Evolutionary conservation across 2,888 invertebrate genomes (phyloP).

Genomic region (Drosophila yooni): DNA sequence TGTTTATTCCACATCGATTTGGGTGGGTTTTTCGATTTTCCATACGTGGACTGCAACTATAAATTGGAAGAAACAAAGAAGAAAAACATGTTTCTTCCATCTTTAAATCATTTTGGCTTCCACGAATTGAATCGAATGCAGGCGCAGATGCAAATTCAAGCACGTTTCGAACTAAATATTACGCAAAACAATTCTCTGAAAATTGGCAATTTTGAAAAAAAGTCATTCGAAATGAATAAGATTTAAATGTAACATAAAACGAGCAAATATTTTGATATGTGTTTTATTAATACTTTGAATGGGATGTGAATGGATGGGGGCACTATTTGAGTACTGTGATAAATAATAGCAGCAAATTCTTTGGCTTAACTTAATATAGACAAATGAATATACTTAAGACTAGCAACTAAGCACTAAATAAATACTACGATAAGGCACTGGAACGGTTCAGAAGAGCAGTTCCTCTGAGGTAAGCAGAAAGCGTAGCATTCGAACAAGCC

Average conservation of each 20-base stretch:
- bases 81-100: constrained; percentile 21
- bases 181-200: constrained; percentile 42
- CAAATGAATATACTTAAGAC: constrained; percentile 16
- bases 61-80: constrained; percentile 10
- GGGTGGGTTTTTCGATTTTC: constrained; percentile 9
- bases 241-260: constrained; percentile 37
- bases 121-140: constrained; percentile 16
- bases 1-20: constrained; percentile 46
- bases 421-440: constrained; percentile 32
- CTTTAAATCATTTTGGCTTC: constrained; percentile 34
- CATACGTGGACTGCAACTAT: constrained; percentile 18
- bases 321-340: constrained; percentile 21
- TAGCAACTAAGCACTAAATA: constrained; percentile 11
- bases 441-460: constrained; percentile 2
- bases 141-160: constrained; percentile 46
- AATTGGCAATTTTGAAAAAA: constrained; percentile 21
- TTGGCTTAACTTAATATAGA: constrained; percentile 55
- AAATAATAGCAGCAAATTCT: constrained; percentile 33
- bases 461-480: constrained; percentile 15
- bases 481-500: constrained; percentile 32
- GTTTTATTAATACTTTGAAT: constrained; percentile 43
- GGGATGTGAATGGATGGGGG: constrained; percentile 15
- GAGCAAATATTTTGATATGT: constrained; percentile 14
- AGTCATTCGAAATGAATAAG: constrained; percentile 18
- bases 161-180: constrained; percentile 43